Base-by-base conservation (phyloP, 2,113 vertebrate species). In the Oreotrochilus melanogaster region DNA sequence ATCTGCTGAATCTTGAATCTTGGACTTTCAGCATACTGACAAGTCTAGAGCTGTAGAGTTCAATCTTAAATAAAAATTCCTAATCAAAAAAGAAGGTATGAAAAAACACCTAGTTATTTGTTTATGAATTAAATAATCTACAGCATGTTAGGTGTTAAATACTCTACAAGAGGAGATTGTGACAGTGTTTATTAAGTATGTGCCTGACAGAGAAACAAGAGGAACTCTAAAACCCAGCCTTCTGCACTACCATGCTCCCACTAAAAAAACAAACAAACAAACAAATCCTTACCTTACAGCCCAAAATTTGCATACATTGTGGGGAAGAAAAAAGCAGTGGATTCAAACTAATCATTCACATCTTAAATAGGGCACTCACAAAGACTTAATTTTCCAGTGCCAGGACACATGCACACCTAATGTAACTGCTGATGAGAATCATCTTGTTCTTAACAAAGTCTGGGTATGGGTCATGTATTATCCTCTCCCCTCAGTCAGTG, bases 211-310 rank as follows among this genome's bases (percentile, higher is more conserved):
- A 31, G 6, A 60, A 76, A 31, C 11, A 72, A n/a, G 10, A 58
- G 21, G 19, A 81, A 18, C 35, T 53, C 45, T 15, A 71, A 71
- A 78, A 3, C 11, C 14, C 43, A 43, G 3, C 14, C 8, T 78
- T 71, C 10, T 81, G 7, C 5, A 15, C 33, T 87, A 54, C 8
- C 18, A 2, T 3, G 21, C 4, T 71, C 14, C 6, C 14, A 16
- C 9, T 33, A 53, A 42, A 54, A 78, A 73, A 47, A 47, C 18
- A 47, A 53, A 78, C 56, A 3, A 0, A 3, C 18, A 47, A 53
- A 78, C 56, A 3, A 0, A 3, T 1, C 3, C 5, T 76, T 10
- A 35, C 43, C n/a, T 62, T 61, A 27, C 10, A 75, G 27, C 7
- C 17, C 21, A 9, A 18, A 14, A 15, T 69, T 78, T 65, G 85